A percentile compares a stretch with the other conserved stretches of the same genome.
Conservation (phyloP, 1,140 invertebrate genomes). For the Cherax quadricarinatus region DNA sequence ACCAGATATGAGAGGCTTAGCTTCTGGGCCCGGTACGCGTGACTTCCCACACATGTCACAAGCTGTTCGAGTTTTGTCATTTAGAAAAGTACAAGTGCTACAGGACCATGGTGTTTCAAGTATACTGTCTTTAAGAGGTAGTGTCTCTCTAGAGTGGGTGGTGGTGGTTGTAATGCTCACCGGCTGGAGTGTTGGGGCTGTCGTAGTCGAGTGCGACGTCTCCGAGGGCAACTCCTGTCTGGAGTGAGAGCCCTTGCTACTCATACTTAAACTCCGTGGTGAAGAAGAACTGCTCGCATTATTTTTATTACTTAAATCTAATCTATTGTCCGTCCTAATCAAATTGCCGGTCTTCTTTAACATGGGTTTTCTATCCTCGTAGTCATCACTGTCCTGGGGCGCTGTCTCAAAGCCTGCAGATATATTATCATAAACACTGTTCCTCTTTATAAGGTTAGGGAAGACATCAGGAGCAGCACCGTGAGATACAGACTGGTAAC, state of each 20-base stretch:
- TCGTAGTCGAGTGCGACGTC: constrained; percentile 16
- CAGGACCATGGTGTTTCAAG: constrained; percentile 81
- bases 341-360: constrained; percentile 53
- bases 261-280: constrained; percentile 54
- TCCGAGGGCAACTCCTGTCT: constrained; percentile 62
- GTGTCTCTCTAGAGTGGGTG: constrained; percentile 37
- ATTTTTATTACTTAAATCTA: constrained; percentile 44
- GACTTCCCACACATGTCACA: constrained; percentile 89
- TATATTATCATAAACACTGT: constrained; percentile 72
- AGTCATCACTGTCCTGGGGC: constrained; percentile 71
- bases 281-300: constrained; percentile 43
- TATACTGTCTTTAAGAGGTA: constrained; percentile 25
- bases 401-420: constrained; percentile 73
- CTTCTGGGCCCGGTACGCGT: constrained; percentile 80
- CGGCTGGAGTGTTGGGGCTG: constrained; percentile 28
- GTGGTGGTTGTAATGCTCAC: constrained; percentile 4
- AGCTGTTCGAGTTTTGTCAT: constrained; percentile 79
- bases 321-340: constrained; percentile 31
- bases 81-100: constrained; percentile 84
- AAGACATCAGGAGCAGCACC: constrained; percentile 60
- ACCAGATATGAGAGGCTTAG: constrained; percentile 83
- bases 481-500: constrained; percentile 61
- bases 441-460: constrained; percentile 66
- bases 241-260: constrained; percentile 52
- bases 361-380: constrained; percentile 60